These are phyloP conservation scores for Athripsodes cinereus DNA, from an alignment of 2,888 invertebrate genomes.

Conservation along the genomic window DNA sequence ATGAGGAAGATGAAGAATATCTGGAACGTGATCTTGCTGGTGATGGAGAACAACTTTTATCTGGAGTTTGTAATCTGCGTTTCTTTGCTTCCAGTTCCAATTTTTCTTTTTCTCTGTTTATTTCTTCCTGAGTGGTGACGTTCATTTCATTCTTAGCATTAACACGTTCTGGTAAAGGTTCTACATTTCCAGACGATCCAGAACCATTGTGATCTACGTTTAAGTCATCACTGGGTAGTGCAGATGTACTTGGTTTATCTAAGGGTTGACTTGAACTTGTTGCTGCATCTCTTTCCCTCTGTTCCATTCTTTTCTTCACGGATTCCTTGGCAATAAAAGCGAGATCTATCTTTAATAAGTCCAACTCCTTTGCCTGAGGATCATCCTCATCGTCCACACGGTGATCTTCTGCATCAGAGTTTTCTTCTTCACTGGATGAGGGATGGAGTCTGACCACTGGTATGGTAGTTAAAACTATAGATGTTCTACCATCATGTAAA, in stretches of 20 bases:
- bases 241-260: slow-evolving; percentile 15
- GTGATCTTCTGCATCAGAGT: slow-evolving; percentile 50
- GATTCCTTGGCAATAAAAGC: slow-evolving; percentile 68
- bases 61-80: slow-evolving; percentile 35
- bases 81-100: slow-evolving; percentile 31
- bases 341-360: slow-evolving; percentile 58
- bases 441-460: slow-evolving; percentile 55
- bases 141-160: slow-evolving; percentile 27
- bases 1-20: slow-evolving; percentile 29
- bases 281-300: slow-evolving; percentile 32
- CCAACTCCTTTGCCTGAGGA: slow-evolving; percentile 57
- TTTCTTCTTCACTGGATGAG: slow-evolving; percentile 54
- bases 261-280: not conserved
- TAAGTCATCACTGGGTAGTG: not conserved
- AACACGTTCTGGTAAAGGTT: slow-evolving; percentile 25
- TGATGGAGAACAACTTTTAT: slow-evolving; percentile 34
- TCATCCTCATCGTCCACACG: slow-evolving; percentile 54
- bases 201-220: slow-evolving; percentile 15
- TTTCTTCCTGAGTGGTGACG: slow-evolving; percentile 33
- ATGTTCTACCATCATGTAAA: slow-evolving; percentile 13
- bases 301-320: slow-evolving; percentile 46
- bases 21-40: slow-evolving; percentile 36
- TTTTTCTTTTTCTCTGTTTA: slow-evolving; percentile 33
- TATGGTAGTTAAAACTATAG: slow-evolving; percentile 25
- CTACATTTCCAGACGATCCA: slow-evolving; percentile 26